Percentiles rank a stretch among this genome's conserved stretches.
Conservation (phyloP, 2,888 invertebrate genomes). For the Lottia gigantea region DNA sequence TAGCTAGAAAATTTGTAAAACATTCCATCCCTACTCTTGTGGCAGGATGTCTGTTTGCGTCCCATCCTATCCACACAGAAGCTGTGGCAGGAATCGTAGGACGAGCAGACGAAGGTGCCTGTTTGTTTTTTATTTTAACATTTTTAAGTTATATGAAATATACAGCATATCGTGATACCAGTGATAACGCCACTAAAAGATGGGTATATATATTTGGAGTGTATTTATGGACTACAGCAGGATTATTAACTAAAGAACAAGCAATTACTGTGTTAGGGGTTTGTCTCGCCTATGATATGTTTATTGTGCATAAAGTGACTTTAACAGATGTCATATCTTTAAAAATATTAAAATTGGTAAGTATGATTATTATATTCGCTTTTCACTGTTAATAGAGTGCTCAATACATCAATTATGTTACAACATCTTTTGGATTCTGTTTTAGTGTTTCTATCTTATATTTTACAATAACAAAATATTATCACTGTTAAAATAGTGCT, state of each 20-base stretch:
- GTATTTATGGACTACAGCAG: constrained; percentile 79
- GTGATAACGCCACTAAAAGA: constrained; percentile 20
- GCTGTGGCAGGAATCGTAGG: constrained; percentile 92
- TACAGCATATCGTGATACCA: constrained; percentile 42
- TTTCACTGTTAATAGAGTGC: no score
- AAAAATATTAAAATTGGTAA: constrained; percentile 49
- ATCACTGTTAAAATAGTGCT: no score
- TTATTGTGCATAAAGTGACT: constrained; percentile 71
- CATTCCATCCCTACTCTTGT: constrained; percentile 74
- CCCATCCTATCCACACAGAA: constrained; percentile 96
- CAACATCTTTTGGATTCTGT: no score
- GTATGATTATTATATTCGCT: constrained; percentile 21
- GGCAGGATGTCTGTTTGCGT: constrained; percentile 88
- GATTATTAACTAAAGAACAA: constrained; percentile 94
- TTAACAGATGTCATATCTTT: constrained; percentile 39
- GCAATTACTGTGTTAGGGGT: constrained; percentile 91
- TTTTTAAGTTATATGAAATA: constrained; percentile 81
- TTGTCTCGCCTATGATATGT: constrained; percentile 88
- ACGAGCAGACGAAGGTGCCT: constrained; percentile 91
- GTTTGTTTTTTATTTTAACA: constrained; percentile 88
- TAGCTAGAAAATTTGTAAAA: constrained; percentile 73
- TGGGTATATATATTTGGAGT: constrained; percentile 74
- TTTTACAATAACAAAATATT: no score
- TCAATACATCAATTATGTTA: no score
- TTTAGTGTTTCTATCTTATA: no score